These are phyloP conservation scores for Rhamphomyia laevipes DNA, from an alignment of 2,888 invertebrate species.

Conservation along the genomic window DNA sequence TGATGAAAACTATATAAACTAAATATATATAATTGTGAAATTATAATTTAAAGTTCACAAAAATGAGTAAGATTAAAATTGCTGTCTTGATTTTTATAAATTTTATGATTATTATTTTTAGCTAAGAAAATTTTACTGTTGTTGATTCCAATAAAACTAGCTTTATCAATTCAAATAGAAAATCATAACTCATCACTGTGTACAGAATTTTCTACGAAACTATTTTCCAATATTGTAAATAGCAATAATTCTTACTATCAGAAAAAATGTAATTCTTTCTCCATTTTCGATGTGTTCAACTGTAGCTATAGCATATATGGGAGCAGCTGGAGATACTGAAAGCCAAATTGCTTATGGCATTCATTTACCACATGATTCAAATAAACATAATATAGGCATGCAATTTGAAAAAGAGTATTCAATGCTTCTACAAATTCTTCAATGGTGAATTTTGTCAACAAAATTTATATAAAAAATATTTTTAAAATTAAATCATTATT, in stretches of 20 bases:
- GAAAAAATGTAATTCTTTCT: conserved; percentile 25
- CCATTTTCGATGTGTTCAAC: conserved; percentile 54
- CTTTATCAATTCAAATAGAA: no score
- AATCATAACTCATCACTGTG: no score
- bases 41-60: no score
- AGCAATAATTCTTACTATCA: not conserved
- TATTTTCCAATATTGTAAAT: conserved; percentile 19
- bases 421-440: conserved; percentile 11
- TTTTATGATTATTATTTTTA: no score
- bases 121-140: no score
- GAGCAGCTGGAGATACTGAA: conserved; percentile 44
- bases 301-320: conserved; percentile 58
- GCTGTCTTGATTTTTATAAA: no score
- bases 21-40: no score
- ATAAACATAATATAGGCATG: conserved; percentile 21
- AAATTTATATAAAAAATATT: conserved; percentile 50
- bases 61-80: no score
- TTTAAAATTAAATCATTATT: conserved; percentile 44
- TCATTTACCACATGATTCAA: conserved; percentile 14
- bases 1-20: no score
- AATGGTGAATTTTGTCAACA: conserved; percentile 51
- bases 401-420: conserved; percentile 22
- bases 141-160: no score
- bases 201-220: conserved; percentile 20
- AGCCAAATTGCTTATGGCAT: conserved; percentile 22